Evolutionary conservation across 2,888 invertebrate genomes (phyloP).

Genomic region (Tetragnatha montana): DNA sequence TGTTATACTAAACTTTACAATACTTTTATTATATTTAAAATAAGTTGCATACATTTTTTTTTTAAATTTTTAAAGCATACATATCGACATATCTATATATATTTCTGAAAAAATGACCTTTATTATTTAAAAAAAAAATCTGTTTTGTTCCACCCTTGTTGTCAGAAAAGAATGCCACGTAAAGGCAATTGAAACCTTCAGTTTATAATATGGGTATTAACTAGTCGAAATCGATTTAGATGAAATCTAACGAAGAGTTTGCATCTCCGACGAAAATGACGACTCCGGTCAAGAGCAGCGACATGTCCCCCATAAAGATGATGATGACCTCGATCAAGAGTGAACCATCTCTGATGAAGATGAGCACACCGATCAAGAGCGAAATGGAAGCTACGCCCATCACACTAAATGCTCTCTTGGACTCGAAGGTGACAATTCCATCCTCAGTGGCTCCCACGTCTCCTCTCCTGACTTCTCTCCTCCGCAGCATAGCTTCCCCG

Average conservation of each 20-base stretch:
- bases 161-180: neutral
- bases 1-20: too few relatives aligned
- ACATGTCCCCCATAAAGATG: too few relatives aligned
- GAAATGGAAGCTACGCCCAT: conserved; percentile 27
- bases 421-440: conserved; percentile 17
- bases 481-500: conserved; percentile 83
- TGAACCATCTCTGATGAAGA: too few relatives aligned
- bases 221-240: neutral
- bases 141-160: neutral
- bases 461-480: conserved; percentile 87
- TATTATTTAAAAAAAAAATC: too few relatives aligned
- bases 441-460: conserved; percentile 75
- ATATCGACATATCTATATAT: too few relatives aligned
- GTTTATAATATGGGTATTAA: too few relatives aligned
- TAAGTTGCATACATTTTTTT: too few relatives aligned
- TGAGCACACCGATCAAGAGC: conserved; percentile 3
- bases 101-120: too few relatives aligned
- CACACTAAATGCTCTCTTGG: conserved; percentile 47
- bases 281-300: too few relatives aligned
- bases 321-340: too few relatives aligned
- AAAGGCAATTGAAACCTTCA: neutral
- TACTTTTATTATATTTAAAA: too few relatives aligned
- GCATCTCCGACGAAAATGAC: neutral
- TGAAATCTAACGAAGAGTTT: conserved; percentile 27
- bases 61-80: too few relatives aligned